phyloP scores from a whole-genome alignment of 2,113 vertebrate genomes.

The Muntiacus muntjak region DNA sequence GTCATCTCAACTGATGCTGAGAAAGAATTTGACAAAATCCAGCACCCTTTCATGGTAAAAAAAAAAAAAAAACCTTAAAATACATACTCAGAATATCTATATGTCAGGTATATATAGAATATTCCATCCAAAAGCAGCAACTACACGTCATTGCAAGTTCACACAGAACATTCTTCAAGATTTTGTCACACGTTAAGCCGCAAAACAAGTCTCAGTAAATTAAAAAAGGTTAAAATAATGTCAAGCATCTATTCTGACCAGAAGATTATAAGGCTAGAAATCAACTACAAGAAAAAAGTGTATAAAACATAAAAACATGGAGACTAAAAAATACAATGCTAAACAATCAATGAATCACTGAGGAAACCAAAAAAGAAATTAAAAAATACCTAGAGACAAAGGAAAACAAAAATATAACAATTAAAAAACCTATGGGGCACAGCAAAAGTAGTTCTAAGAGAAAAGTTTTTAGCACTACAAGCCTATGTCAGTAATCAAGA shows the following conservation, averaged over 20 bases:
- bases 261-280: background rate
- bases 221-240: background rate
- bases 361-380: background rate
- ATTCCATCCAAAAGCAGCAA: background rate
- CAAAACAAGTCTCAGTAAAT: background rate
- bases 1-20: background rate
- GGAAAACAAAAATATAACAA: background rate
- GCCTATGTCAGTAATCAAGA: background rate
- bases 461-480: background rate
- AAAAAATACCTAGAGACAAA: background rate
- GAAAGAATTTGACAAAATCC: background rate
- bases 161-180: background rate
- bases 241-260: background rate
- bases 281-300: background rate
- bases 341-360: background rate
- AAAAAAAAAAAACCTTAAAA: background rate
- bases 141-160: background rate
- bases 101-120: background rate
- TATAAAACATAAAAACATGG: background rate
- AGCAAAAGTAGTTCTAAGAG: background rate
- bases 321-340: background rate
- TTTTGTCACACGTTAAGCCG: background rate
- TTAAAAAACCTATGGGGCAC: background rate
- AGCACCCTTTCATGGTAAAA: background rate
- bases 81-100: background rate